Evolutionary conservation across 1,140 invertebrate genomes (phyloP).

Genomic region (Bathynomus jamesi): DNA sequence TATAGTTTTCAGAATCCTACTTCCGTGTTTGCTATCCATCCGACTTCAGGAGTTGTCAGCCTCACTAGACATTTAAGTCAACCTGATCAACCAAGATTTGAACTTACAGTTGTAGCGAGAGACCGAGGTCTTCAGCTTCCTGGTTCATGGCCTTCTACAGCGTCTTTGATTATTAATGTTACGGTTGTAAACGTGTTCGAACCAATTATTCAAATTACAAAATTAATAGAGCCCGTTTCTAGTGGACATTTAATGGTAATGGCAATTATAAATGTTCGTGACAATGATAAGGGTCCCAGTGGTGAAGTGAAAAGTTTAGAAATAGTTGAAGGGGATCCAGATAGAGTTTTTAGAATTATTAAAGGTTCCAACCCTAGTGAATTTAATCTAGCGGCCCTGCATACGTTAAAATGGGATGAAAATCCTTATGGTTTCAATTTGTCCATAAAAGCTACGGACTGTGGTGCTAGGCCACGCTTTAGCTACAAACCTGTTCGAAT

Average conservation of each 20-base stretch:
- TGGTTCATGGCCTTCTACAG: conserved; percentile 53
- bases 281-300: conserved; percentile 71
- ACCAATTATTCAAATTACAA: conserved; percentile 67
- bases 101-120: conserved; percentile 68
- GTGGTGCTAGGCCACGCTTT: conserved; percentile 63
- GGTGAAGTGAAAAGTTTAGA: conserved; percentile 74
- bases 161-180: conserved; percentile 66
- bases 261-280: conserved; percentile 76
- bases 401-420: conserved; percentile 63
- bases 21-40: conserved; percentile 81
- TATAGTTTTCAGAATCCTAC: conserved; percentile 80
- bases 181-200: conserved; percentile 75
- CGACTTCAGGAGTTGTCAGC: conserved; percentile 78
- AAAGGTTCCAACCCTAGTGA: conserved; percentile 45
- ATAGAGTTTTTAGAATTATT: conserved; percentile 72
- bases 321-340: conserved; percentile 79
- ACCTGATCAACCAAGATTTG: conserved; percentile 58
- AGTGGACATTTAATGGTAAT: conserved; percentile 77
- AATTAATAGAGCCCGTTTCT: conserved; percentile 70
- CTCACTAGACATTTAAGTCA: conserved; percentile 68
- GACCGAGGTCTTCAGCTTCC: conserved; percentile 58
- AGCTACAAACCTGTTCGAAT: conserved; percentile 69
- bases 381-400: conserved; percentile 58
- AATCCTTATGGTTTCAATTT: conserved; percentile 74
- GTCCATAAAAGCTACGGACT: conserved; percentile 73